Evolutionary conservation across 2,797 vertebrate genomes (phyloP).

Genomic region (Mastacembelus armatus): DNA sequence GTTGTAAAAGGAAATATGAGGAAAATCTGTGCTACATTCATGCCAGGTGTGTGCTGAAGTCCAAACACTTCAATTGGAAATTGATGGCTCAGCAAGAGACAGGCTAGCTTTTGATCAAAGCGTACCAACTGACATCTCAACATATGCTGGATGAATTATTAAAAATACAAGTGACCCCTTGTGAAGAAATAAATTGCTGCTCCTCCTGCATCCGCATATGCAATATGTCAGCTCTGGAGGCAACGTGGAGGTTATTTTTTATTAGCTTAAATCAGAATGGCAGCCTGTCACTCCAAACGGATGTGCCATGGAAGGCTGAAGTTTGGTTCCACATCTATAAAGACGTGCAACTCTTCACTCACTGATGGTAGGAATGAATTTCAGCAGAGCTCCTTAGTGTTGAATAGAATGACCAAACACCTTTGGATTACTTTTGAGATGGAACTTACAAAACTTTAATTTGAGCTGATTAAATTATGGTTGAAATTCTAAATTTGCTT

Average conservation of each 20-base stretch:
- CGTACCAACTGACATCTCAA: conserved; percentile 79
- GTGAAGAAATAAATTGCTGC: conserved; percentile 82
- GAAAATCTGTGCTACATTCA: conserved; percentile 36
- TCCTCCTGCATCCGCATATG: conserved; percentile 73
- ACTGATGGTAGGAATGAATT: conserved; percentile 34
- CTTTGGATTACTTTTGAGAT: conserved; percentile 22
- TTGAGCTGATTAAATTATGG: conserved; percentile 10
- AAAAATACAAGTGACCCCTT: conserved; percentile 86
- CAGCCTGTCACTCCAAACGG: conserved; percentile 70
- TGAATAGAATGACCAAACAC: conserved; percentile 41
- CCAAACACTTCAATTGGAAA: conserved; percentile 71
- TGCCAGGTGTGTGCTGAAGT: conserved; percentile 66
- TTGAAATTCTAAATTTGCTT: neutral
- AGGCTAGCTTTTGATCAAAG: conserved; percentile 83
- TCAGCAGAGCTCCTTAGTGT: conserved; percentile 48
- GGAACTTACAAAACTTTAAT: neutral
- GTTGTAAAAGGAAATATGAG: conserved; percentile 27
- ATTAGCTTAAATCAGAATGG: conserved; percentile 76
- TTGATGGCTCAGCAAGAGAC: conserved; percentile 77
- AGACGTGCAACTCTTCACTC: conserved; percentile 28
- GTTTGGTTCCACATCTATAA: conserved; percentile 61
- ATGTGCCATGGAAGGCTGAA: conserved; percentile 57
- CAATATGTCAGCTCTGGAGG: conserved; percentile 74
- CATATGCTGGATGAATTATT: conserved; percentile 87
- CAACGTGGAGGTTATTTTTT: conserved; percentile 78